phyloP scores from a whole-genome alignment of 2,113 vertebrate species.

The Mugil cephalus region DNA sequence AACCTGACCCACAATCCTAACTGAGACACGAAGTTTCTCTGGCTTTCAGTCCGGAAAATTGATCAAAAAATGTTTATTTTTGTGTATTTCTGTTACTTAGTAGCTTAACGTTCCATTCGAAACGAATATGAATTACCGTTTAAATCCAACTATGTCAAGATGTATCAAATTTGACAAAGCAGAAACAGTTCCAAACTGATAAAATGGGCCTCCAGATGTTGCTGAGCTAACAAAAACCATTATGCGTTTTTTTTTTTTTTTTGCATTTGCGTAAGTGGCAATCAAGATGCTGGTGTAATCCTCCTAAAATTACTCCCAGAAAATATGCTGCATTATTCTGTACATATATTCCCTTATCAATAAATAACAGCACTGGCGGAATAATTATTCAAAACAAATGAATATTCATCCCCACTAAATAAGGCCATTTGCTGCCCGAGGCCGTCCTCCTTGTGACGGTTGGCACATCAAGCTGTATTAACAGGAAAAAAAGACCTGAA shows the following conservation, averaged over 20 bases:
- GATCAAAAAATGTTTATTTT: slow-evolving; percentile 6
- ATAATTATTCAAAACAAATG: slow-evolving; percentile 71
- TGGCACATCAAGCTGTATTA: slow-evolving; percentile 68
- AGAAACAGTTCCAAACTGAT: slow-evolving; percentile 19
- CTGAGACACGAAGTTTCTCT: slow-evolving; percentile 34
- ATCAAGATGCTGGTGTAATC: slow-evolving; percentile 46
- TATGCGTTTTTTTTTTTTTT: slow-evolving; percentile 19
- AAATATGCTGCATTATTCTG: slow-evolving; percentile 41
- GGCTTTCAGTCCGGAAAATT: slow-evolving; percentile 29
- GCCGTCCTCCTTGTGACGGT: slow-evolving; percentile 48
- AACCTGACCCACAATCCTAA: slow-evolving; percentile 30
- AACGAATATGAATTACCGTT: slow-evolving; percentile 16
- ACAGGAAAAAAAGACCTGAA: slow-evolving; percentile 61
- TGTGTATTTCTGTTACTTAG: slow-evolving; percentile 22
- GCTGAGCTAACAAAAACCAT: slow-evolving; percentile 21
- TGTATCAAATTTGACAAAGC: neutral
- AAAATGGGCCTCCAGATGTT: slow-evolving; percentile 5
- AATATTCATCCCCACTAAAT: slow-evolving; percentile 76
- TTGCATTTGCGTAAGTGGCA: slow-evolving; percentile 33
- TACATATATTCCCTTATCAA: slow-evolving; percentile 69
- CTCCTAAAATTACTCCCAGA: slow-evolving; percentile 28
- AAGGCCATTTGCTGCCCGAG: slow-evolving; percentile 71
- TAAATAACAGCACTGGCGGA: slow-evolving; percentile 61
- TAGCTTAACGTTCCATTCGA: slow-evolving; percentile 14
- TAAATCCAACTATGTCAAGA: slow-evolving; percentile 21